Conservation (phyloP, 1,140 invertebrate species). For the Drosophila mauritiana region DNA sequence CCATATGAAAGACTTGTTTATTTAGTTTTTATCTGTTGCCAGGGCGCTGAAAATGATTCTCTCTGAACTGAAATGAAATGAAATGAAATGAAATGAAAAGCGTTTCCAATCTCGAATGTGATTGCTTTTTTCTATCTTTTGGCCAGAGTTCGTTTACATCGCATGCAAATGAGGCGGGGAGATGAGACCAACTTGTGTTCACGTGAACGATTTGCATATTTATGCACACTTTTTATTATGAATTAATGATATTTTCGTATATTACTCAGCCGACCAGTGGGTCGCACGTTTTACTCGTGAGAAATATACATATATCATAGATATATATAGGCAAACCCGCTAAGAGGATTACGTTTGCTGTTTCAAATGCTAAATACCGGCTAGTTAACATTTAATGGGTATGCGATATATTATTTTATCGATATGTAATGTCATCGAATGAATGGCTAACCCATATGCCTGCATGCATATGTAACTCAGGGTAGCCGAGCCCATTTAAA, state of each 20-base stretch:
- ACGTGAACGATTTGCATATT: slow-evolving; percentile 57
- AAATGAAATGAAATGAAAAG: slow-evolving; percentile 30
- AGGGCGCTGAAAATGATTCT: slow-evolving; percentile 17
- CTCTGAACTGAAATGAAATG: not conserved
- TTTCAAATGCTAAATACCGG: slow-evolving; percentile 5
- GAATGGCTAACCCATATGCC: not conserved
- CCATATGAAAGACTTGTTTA: slow-evolving; percentile 42
- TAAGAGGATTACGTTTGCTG: not conserved
- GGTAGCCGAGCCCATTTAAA: slow-evolving; percentile 3
- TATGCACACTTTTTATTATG: slow-evolving; percentile 41
- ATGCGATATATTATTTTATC: not conserved
- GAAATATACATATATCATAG: slow-evolving; percentile 16
- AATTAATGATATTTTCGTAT: slow-evolving; percentile 11
- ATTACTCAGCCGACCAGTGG: slow-evolving; percentile 58
- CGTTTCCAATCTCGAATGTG: slow-evolving; percentile 17
- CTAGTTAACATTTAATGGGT: slow-evolving; percentile 2
- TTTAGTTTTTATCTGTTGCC: slow-evolving; percentile 25
- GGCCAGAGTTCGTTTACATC: slow-evolving; percentile 68
- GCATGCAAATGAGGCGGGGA: slow-evolving; percentile 38
- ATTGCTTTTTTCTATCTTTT: slow-evolving; percentile 2
- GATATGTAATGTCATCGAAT: not conserved
- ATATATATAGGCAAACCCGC: not conserved
- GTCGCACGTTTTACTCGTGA: slow-evolving; percentile 47
- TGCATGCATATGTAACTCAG: not conserved
- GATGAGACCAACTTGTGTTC: slow-evolving; percentile 33